Evolutionary conservation across 1,140 invertebrate genomes (phyloP).

Genomic region (Piezodorus guildinii): DNA sequence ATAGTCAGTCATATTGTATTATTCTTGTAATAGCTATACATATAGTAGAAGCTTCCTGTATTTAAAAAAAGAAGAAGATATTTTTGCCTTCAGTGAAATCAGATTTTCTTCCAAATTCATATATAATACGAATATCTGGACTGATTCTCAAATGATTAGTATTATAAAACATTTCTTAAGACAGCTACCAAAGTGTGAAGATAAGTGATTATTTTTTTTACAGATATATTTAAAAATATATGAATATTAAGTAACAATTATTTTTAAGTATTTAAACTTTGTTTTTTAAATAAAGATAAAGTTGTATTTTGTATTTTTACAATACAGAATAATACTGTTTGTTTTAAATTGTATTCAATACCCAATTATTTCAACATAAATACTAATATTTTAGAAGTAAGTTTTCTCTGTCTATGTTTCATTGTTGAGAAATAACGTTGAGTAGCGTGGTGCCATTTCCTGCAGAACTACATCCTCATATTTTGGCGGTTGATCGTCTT

Average conservation of each 20-base stretch:
- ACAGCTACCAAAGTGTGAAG: neutral
- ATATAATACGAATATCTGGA: neutral
- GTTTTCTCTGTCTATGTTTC: neutral
- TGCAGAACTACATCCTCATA: slow-evolving; percentile 11
- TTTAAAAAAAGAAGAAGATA: no score
- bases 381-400: neutral
- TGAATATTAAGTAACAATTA: neutral
- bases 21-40: no score
- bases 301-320: neutral
- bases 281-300: neutral
- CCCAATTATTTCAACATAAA: no score
- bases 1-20: no score
- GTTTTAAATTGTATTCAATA: no score
- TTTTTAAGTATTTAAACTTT: neutral
- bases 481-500: neutral
- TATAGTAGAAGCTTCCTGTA: no score
- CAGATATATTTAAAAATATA: neutral
- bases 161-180: slow-evolving; percentile 1
- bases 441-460: slow-evolving; percentile 6
- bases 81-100: no score
- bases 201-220: slow-evolving; percentile 3
- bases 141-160: neutral
- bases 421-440: neutral
- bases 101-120: no score
- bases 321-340: neutral